Evolutionary conservation across 1,140 invertebrate species (phyloP).

Genomic region (Coelopa frigida): DNA sequence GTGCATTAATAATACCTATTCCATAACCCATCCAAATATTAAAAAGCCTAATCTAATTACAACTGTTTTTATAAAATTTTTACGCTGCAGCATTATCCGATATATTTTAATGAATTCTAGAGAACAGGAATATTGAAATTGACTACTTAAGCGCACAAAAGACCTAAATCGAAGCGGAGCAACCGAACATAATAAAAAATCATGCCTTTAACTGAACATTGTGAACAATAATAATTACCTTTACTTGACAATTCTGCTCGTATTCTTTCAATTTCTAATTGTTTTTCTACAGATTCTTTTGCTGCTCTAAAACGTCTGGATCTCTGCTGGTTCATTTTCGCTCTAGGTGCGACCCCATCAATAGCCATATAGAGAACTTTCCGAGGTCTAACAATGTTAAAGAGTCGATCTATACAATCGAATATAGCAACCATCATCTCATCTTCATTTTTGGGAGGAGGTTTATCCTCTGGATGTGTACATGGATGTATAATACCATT

Average conservation of each 20-base stretch:
- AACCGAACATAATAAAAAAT: background rate
- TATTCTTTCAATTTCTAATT: conserved; percentile 73
- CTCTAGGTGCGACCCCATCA: conserved; percentile 95
- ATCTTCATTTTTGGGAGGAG: conserved; percentile 96
- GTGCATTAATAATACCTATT: too few relatives aligned
- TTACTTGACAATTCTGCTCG: conserved; percentile 65
- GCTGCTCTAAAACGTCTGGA: conserved; percentile 93
- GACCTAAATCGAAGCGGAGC: too few relatives aligned
- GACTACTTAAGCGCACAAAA: too few relatives aligned
- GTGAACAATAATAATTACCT: conserved; percentile 50
- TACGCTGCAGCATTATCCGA: too few relatives aligned
- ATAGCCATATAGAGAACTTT: conserved; percentile 99
- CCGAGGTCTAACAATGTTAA: conserved; percentile 89
- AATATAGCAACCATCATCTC: conserved; percentile 99
- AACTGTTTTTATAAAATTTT: too few relatives aligned
- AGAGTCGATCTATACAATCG: conserved; percentile 95
- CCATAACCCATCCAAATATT: too few relatives aligned
- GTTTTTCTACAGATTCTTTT: conserved; percentile 90
- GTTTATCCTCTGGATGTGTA: conserved; percentile 97
- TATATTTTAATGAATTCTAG: too few relatives aligned
- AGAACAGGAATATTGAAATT: too few relatives aligned
- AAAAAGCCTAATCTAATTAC: too few relatives aligned
- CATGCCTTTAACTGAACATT: conserved; percentile 4
- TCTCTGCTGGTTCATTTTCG: conserved; percentile 99
- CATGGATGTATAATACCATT: conserved; percentile 99